Conservation (phyloP, 2,113 vertebrate species). For the Nyctibius bracteatus region DNA sequence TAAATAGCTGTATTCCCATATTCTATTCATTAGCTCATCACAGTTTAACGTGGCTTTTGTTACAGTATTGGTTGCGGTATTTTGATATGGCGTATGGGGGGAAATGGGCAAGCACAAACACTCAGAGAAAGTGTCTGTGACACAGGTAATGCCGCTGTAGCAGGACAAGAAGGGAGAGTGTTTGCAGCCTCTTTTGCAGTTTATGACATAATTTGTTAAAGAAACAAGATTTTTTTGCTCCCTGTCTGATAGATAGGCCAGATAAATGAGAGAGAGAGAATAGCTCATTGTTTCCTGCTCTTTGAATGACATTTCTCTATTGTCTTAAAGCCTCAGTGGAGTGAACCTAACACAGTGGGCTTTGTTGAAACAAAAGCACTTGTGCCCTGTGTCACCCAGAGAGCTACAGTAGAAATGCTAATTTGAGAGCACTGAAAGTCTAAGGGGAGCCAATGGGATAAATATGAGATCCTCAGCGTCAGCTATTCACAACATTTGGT, state of each 20-base stretch:
- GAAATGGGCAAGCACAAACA: background rate
- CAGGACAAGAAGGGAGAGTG: background rate
- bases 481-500: background rate
- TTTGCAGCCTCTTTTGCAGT: background rate
- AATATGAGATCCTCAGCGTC: background rate
- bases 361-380: conserved; percentile 61
- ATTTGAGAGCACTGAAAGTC: background rate
- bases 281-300: conserved; percentile 41
- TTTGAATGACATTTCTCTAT: conserved; percentile 52
- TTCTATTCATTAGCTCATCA: background rate
- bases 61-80: background rate
- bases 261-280: conserved; percentile 37
- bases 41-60: background rate
- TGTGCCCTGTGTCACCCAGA: conserved; percentile 3
- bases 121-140: background rate
- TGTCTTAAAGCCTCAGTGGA: conserved; percentile 48
- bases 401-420: conserved; percentile 22
- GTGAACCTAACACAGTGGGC: conserved; percentile 38
- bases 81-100: background rate
- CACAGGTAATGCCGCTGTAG: background rate
- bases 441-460: background rate
- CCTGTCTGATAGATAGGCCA: background rate
- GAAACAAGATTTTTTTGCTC: conserved; percentile 25
- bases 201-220: conserved; percentile 44
- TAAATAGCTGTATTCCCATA: background rate